phyloP scores from a whole-genome alignment of 2,113 vertebrate species.

The Trochalopteron elliotii region DNA sequence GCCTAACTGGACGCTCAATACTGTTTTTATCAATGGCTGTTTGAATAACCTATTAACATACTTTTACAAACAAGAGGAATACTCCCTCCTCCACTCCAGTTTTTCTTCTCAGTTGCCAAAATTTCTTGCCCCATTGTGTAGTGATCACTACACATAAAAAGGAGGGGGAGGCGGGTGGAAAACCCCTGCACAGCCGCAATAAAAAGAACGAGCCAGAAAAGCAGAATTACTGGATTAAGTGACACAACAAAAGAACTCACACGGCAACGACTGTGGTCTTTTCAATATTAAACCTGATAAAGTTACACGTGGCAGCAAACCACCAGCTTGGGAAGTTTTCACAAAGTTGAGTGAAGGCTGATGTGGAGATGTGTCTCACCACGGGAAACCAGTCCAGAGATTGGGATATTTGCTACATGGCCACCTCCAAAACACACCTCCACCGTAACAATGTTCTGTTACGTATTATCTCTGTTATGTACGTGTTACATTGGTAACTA shows the following conservation, averaged over 20 bases:
- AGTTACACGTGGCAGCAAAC: neutral
- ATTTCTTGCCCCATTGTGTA: neutral
- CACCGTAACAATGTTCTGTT: rapidly evolving
- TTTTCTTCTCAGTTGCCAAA: neutral
- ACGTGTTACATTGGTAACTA: rapidly evolving
- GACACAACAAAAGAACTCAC: neutral
- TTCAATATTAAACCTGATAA: neutral
- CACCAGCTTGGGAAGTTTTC: neutral
- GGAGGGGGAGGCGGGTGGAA: rapidly evolving
- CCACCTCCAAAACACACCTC: neutral
- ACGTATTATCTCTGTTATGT: rapidly evolving
- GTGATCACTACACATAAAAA: neutral
- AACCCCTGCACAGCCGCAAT: rapidly evolving
- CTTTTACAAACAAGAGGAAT: neutral
- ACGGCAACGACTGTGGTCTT: rapidly evolving
- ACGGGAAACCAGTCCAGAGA: neutral
- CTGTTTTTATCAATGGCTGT: neutral
- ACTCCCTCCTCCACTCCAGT: no score
- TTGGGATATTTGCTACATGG: rapidly evolving
- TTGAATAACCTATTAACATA: neutral
- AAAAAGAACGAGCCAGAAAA: neutral
- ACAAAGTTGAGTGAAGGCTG: neutral
- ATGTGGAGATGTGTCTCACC: neutral
- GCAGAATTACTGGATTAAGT: neutral
- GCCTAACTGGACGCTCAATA: neutral